Conservation (phyloP, 2,113 vertebrate species). For the Syrrhaptes paradoxus region DNA sequence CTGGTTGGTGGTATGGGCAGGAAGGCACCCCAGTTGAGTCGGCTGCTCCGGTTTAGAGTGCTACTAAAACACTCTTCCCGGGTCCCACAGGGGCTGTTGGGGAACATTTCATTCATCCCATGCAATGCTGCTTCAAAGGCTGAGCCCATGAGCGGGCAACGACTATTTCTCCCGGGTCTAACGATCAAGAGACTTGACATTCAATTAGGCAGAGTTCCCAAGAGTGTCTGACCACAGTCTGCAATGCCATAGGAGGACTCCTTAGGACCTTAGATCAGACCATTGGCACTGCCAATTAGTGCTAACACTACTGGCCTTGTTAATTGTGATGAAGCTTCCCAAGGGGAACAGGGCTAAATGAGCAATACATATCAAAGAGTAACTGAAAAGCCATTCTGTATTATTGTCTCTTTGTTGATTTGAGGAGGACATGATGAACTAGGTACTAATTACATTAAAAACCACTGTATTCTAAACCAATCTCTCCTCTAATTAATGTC, state of each 20-base stretch:
- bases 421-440: constrained; percentile 20
- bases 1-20: background rate
- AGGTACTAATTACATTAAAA: constrained; percentile 60
- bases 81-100: background rate
- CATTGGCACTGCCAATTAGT: constrained; percentile 30
- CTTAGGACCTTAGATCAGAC: constrained; percentile 44
- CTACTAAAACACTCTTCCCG: background rate
- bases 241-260: background rate
- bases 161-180: background rate
- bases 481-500: constrained; percentile 24
- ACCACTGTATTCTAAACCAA: constrained; percentile 3
- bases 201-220: constrained; percentile 36
- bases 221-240: constrained; percentile 11
- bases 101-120: fast-evolving
- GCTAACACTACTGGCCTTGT: background rate
- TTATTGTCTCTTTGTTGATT: constrained; percentile 52
- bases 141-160: background rate
- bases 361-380: constrained; percentile 41
- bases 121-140: background rate
- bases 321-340: constrained; percentile 31
- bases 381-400: constrained; percentile 25
- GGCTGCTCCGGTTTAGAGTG: background rate
- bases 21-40: background rate
- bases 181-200: background rate
- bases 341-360: constrained; percentile 29